Base-by-base conservation (phyloP, 1,140 invertebrate genomes). In the Trichogramma pretiosum region DNA sequence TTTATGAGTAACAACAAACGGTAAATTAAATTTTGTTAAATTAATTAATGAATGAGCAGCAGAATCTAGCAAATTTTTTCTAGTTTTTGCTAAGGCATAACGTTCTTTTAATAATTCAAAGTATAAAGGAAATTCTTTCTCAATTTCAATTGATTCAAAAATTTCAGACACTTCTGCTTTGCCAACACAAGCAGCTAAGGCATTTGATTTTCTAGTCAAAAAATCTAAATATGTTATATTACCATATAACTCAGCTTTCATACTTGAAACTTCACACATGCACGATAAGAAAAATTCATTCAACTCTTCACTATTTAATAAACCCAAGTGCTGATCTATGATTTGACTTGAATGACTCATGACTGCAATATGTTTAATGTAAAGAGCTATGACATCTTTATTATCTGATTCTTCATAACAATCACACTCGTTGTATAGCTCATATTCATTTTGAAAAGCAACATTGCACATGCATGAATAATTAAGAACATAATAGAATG, bases 371-470 rank as follows among this genome's bases (percentile, higher is more conserved):
- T 47, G 37, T 34, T 40, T 39, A 28, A 47, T 5, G 24, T 28
- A 47, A 40, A 39, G 8, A 22, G 19, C 18, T n/a, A 47, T 33
- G 3, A 40, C 37, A 17, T 47, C 45, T 32, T 47, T 23, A 11
- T 32, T 17, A 23, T 33, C 28, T 23, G 32, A 39, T 19, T 47
- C 24, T 18, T 47, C 45, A 11, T 30, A 39, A 34, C 45, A 47
- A n/a, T 47, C 36, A 23, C 45, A 47, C n/a, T 47, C 45, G 18
- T 30, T 40, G 10, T 39, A 32, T 24, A 47, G 9, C 13, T 40
- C 45, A 47, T 47, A 47, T 13, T 40, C 28, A 39, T 39, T 39
- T 47, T 40, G 36, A 47, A 47, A 47, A 33, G 36, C 37, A n/a
- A 39, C n/a, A 11, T 30, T 40, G 5, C 45, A 47, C 2, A 47